phyloP scores from a whole-genome alignment of 1,140 invertebrate species.

The Apis florea region DNA sequence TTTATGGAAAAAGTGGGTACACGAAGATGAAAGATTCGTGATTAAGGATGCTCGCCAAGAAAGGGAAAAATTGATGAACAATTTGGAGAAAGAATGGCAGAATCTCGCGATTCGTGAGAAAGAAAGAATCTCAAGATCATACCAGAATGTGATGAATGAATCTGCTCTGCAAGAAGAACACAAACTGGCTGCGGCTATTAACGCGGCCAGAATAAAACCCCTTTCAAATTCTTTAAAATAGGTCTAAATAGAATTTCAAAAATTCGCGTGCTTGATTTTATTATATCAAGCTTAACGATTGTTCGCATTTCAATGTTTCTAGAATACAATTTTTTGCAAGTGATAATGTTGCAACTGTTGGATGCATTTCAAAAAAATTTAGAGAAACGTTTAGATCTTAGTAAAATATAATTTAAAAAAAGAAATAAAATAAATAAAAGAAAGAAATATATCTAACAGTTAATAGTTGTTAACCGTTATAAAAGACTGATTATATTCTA shows the following conservation, averaged over 20 bases:
- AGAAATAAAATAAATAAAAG: background rate
- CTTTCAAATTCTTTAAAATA: conserved; percentile 14
- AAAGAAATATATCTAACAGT: background rate
- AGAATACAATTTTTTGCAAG: background rate
- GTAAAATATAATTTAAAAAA: background rate
- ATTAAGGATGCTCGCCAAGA: conserved; percentile 53
- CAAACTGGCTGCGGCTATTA: conserved; percentile 41
- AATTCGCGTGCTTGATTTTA: conserved; percentile 4
- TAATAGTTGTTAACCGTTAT: background rate
- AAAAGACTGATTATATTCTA: conserved; percentile 14
- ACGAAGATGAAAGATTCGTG: conserved; percentile 66
- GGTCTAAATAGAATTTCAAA: background rate
- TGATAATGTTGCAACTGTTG: background rate
- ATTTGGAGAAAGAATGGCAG: conserved; percentile 74
- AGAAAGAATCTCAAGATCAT: conserved; percentile 64
- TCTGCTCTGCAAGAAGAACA: conserved; percentile 58
- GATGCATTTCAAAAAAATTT: conserved; percentile 15
- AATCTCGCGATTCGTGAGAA: conserved; percentile 70
- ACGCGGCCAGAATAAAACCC: background rate
- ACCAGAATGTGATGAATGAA: conserved; percentile 58
- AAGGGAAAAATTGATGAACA: conserved; percentile 65
- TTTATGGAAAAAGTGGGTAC: conserved; percentile 72
- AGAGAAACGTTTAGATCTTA: background rate
- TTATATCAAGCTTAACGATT: conserved; percentile 4
- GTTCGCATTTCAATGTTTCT: background rate